Evolutionary conservation across 2,797 vertebrate species (phyloP).

Genomic region (Uromys caudimaculatus): DNA sequence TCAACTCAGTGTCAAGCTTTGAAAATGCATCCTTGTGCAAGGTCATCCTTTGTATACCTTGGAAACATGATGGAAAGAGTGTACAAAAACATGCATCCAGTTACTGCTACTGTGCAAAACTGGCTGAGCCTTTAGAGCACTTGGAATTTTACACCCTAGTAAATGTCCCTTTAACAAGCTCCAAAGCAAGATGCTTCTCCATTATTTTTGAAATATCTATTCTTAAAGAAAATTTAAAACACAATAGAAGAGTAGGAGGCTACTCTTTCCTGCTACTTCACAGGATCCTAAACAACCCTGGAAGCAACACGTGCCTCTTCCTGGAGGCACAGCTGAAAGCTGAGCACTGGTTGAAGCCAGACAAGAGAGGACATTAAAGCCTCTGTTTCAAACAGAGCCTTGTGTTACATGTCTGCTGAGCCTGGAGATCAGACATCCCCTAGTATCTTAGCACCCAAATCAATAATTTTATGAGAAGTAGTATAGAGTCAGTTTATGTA

Average conservation of each 20-base stretch:
- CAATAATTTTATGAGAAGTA: slow-evolving; percentile 18
- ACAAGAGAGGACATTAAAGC: background rate
- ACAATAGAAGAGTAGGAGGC: background rate
- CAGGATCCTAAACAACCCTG: background rate
- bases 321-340: background rate
- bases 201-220: slow-evolving; percentile 37
- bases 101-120: background rate
- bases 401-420: background rate
- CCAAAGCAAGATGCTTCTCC: slow-evolving; percentile 24
- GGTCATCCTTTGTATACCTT: background rate
- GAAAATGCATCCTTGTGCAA: background rate
- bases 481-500: background rate
- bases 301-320: background rate
- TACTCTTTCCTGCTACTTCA: background rate
- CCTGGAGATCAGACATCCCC: background rate
- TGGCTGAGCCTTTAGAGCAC: slow-evolving; percentile 18
- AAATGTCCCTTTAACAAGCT: background rate
- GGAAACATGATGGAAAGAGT: background rate
- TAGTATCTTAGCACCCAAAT: background rate
- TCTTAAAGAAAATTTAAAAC: slow-evolving; percentile 49
- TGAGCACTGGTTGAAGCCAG: background rate
- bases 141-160: background rate
- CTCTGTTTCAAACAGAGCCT: background rate
- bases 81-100: background rate
- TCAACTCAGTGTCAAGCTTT: slow-evolving; percentile 37